phyloP scores from a whole-genome alignment of 2,888 invertebrate species.

The Drosophila tripunctata region DNA sequence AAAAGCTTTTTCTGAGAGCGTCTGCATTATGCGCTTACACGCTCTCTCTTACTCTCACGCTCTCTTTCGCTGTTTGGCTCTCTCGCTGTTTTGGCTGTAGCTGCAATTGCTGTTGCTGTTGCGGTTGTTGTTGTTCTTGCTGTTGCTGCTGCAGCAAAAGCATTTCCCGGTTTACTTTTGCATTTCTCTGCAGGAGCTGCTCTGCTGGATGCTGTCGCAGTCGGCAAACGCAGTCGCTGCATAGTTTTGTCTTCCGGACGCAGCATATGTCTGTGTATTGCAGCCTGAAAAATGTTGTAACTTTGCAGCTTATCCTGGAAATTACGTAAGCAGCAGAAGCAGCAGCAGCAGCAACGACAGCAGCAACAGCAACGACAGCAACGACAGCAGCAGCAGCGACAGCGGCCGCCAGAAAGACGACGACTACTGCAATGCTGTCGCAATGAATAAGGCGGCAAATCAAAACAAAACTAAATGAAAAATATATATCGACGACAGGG shows the following conservation, averaged over 20 bases:
- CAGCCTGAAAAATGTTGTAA: constrained; percentile 73
- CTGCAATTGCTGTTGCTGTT: not conserved
- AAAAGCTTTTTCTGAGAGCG: constrained; percentile 42
- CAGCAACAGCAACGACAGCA: constrained; percentile 24
- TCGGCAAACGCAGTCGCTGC: constrained; percentile 41
- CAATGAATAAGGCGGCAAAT: constrained; percentile 80
- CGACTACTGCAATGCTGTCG: constrained; percentile 79
- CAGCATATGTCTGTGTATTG: constrained; percentile 58
- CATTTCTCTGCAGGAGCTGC: constrained; percentile 54
- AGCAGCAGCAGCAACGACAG: constrained; percentile 28
- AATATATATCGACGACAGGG: constrained; percentile 74
- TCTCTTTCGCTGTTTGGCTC: constrained; percentile 5
- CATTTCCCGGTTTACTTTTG: constrained; percentile 46
- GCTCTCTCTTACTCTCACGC: not conserved
- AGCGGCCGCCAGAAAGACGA: constrained; percentile 55
- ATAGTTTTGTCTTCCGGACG: constrained; percentile 57
- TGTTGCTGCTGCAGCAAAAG: constrained; percentile 28
- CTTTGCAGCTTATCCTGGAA: constrained; percentile 80
- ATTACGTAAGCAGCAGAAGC: constrained; percentile 68
- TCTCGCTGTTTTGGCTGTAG: not conserved
- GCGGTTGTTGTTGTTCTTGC: constrained; percentile 8
- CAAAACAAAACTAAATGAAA: constrained; percentile 79
- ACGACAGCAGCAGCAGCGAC: constrained; percentile 28
- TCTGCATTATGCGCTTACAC: constrained; percentile 4
- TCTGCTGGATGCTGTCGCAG: constrained; percentile 60